Evolutionary conservation across 2,888 invertebrate species (phyloP).

Genomic region (Drosophila parthenogenetica): DNA sequence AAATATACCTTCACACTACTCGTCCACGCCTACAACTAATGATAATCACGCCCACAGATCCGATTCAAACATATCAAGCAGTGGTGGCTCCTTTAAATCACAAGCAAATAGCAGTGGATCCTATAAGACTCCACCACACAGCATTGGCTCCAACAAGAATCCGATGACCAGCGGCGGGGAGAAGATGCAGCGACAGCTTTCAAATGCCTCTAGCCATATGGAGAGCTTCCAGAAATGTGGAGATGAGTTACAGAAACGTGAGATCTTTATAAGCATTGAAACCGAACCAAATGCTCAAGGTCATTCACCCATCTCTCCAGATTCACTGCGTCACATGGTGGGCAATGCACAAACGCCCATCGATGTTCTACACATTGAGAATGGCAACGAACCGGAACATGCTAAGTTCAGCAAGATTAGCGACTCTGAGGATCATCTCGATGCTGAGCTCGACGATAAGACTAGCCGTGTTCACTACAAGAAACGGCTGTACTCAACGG

Average conservation of each 20-base stretch:
- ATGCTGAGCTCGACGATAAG: slow-evolving; percentile 45
- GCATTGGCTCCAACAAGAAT: slow-evolving; percentile 37
- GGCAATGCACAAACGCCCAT: slow-evolving; percentile 81
- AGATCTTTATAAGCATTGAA: slow-evolving; percentile 84
- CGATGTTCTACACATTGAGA: slow-evolving; percentile 81
- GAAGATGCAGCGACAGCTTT: slow-evolving; percentile 37
- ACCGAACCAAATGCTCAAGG: slow-evolving; percentile 82
- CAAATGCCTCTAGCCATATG: slow-evolving; percentile 15
- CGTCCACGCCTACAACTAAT: slow-evolving; percentile 52
- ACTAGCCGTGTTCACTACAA: slow-evolving; percentile 33
- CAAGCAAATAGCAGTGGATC: slow-evolving; percentile 26
- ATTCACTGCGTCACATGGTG: slow-evolving; percentile 80
- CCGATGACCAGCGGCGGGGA: slow-evolving; percentile 42
- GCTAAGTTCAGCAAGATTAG: slow-evolving; percentile 82
- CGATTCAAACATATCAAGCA: slow-evolving; percentile 46
- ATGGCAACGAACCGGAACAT: slow-evolving; percentile 79
- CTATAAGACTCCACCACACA: slow-evolving; percentile 36
- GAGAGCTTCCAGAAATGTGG: not conserved
- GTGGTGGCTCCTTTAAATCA: slow-evolving; percentile 34
- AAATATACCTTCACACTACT: slow-evolving; percentile 16
- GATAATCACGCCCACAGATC: slow-evolving; percentile 64
- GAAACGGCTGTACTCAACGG: slow-evolving; percentile 39
- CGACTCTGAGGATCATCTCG: slow-evolving; percentile 74
- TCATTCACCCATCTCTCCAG: slow-evolving; percentile 76
- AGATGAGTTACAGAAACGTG: slow-evolving; percentile 72